phyloP scores from a whole-genome alignment of 2,797 vertebrate genomes.

The Gymnoscopelus braueri region DNA sequence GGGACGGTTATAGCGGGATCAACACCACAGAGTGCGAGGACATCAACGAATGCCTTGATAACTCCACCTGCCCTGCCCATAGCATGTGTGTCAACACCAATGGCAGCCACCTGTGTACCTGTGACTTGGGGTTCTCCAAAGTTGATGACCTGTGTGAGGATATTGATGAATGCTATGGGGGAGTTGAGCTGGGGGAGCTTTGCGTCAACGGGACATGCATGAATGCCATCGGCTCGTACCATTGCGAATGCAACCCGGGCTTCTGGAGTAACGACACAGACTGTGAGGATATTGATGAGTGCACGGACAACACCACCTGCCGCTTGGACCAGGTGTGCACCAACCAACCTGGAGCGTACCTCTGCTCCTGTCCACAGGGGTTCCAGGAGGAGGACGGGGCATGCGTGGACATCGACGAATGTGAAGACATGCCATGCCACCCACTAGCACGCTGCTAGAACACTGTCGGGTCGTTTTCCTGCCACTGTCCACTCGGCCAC shows the following conservation, averaged over 20 bases:
- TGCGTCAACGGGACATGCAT: constrained; percentile 80
- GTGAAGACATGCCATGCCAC: constrained; percentile 72
- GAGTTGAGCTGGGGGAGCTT: constrained; percentile 24
- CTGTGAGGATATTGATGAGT: constrained; percentile 83
- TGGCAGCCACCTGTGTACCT: constrained; percentile 77
- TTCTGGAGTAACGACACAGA: constrained; percentile 75
- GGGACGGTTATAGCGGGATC: constrained; percentile 77
- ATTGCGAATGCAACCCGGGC: constrained; percentile 79
- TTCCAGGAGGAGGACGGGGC: constrained; percentile 65
- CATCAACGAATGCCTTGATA: constrained; percentile 78
- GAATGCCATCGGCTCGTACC: constrained; percentile 81
- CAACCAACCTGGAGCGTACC: constrained; percentile 76
- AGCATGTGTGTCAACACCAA: constrained; percentile 80
- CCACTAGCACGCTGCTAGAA: constrained; percentile 80
- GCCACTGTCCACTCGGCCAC: constrained; percentile 79
- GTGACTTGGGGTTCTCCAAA: constrained; percentile 75
- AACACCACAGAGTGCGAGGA: constrained; percentile 72
- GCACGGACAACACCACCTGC: constrained; percentile 69
- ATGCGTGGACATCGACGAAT: constrained; percentile 83
- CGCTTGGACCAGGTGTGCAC: constrained; percentile 80
- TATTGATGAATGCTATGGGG: constrained; percentile 75
- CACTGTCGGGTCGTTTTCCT: constrained; percentile 79
- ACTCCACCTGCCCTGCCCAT: constrained; percentile 72
- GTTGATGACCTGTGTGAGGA: constrained; percentile 73
- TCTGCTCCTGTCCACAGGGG: constrained; percentile 79